These are phyloP conservation scores for Napeogenes sylphis DNA, from an alignment of 2,888 invertebrate genomes.

Conservation along the genomic window DNA sequence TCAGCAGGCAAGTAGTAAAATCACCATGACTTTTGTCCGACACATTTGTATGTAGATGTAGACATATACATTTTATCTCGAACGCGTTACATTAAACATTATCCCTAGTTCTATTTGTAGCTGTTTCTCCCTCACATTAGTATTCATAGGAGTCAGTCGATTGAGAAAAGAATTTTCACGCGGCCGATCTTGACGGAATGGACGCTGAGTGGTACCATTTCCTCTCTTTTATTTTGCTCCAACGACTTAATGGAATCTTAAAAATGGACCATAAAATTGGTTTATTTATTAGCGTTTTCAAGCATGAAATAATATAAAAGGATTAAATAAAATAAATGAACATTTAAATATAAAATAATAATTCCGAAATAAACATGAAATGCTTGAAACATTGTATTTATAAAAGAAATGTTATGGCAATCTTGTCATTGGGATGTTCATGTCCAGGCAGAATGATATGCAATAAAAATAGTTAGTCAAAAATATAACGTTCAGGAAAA, in stretches of 20 bases:
- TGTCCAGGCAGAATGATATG: no score
- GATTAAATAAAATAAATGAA: no score
- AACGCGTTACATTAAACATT: slow-evolving; percentile 42
- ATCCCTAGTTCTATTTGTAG: slow-evolving; percentile 57
- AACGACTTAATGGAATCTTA: slow-evolving; percentile 72
- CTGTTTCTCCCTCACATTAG: slow-evolving; percentile 65
- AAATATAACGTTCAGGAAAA: no score
- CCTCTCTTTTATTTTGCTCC: slow-evolving; percentile 65
- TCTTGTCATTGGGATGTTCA: no score
- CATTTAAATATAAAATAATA: no score
- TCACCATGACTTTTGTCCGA: slow-evolving; percentile 6
- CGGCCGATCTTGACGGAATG: slow-evolving; percentile 62
- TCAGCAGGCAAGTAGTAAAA: background rate
- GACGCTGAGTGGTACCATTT: slow-evolving; percentile 68
- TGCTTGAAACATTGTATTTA: no score
- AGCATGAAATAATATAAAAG: no score
- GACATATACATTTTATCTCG: slow-evolving; percentile 15
- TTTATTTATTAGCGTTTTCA: slow-evolving; percentile 59
- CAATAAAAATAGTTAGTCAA: no score
- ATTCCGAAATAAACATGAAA: no score
- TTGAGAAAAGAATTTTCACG: slow-evolving; percentile 72
- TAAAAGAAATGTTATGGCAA: no score
- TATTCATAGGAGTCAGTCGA: slow-evolving; percentile 75
- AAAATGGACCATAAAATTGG: slow-evolving; percentile 66
- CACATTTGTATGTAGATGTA: slow-evolving; percentile 16